Evolutionary conservation across 2,888 invertebrate species (phyloP), one percentile per base, ranked within the genome.

Genomic region (Onthophagus sagittarius): DNA sequence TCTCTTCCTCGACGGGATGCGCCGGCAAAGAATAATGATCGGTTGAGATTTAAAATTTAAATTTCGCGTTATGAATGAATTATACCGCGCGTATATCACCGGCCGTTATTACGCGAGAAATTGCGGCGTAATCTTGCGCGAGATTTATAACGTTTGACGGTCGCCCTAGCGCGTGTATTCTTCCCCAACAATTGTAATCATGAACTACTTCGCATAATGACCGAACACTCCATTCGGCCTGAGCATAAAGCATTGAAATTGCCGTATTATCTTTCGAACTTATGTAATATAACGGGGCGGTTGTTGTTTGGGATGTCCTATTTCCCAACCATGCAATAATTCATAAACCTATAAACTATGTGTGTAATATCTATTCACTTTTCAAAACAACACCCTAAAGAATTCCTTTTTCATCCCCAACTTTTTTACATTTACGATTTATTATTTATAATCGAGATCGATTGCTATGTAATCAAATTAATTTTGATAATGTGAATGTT

Each of bases 61-160:
- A 70, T 70, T 15, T 70, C 67, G 70, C 70, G 63, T 70, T 70
- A 70, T 70, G 70, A 70, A 70, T 70, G 70, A 70, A 53, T 70
- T 70, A 62, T 23, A 53, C 15, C 13, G 70, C 62, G 62, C 67
- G 67, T 70, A 62, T 39, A 70, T 70, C 63, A 23, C 63, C 63
- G 67, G 67, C 23, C 67, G 67, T 67, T 67, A 67, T 67, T 67
- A 67, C 32, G 67, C 15, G 67, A 67, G 32, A 23, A 67, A 67
- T 67, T 67, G 67, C 67, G 31, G 23, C 31, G 67, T 67, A 67
- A 67, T 67, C 67, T 67, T 13, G 39, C 5, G 15, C 33, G 70
- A 62, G 62, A 70, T 70, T 70, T 70, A 62, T 70, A 62, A 70
- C 23, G 23, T 62, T 13, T 23, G 70, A 14, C 15, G 39, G 39